A percentile compares a stretch with the other conserved stretches of the same genome.
phyloP scores from a whole-genome alignment of 1,140 invertebrate species.

The Drosophila rufa region DNA sequence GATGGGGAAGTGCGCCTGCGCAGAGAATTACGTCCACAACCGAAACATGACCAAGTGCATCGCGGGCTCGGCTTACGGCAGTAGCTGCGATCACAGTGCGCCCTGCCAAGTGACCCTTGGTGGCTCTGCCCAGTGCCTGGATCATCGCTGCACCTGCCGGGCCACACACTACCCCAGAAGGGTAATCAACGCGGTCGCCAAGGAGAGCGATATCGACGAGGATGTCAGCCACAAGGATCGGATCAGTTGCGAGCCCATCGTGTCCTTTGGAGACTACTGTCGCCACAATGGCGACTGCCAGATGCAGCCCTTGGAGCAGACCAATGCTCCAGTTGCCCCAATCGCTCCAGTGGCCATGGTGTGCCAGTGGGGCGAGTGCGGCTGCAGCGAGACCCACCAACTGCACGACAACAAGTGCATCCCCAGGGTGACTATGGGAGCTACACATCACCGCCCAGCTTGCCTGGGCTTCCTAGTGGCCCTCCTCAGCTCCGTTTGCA shows the following conservation, averaged over 20 bases:
- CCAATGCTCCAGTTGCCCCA: neutral
- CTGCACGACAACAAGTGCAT: constrained; percentile 44
- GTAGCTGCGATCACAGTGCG: constrained; percentile 30
- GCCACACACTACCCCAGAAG: constrained; percentile 36
- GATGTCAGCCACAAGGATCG: neutral
- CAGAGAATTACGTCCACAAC: constrained; percentile 31
- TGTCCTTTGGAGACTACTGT: constrained; percentile 50
- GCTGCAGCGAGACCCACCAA: constrained; percentile 26
- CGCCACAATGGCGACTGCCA: constrained; percentile 52
- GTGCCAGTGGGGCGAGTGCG: constrained; percentile 57
- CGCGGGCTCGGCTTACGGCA: constrained; percentile 4
- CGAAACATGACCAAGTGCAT: constrained; percentile 56
- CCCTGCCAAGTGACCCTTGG: constrained; percentile 54
- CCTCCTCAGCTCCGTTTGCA: neutral
- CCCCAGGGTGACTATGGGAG: neutral
- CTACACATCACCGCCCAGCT: neutral
- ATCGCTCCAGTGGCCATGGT: constrained; percentile 18
- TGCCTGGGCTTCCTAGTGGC: neutral
- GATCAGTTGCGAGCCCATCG: constrained; percentile 31
- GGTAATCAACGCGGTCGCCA: constrained; percentile 9
- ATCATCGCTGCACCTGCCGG: constrained; percentile 48
- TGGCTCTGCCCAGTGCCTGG: constrained; percentile 30
- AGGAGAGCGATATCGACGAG: neutral
- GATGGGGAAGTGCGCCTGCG: constrained; percentile 54
- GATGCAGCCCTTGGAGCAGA: constrained; percentile 15